A percentile compares a stretch with the other conserved stretches of the same genome.
Conservation (phyloP, 2,888 invertebrate species). For the Heteropelma amictum region DNA sequence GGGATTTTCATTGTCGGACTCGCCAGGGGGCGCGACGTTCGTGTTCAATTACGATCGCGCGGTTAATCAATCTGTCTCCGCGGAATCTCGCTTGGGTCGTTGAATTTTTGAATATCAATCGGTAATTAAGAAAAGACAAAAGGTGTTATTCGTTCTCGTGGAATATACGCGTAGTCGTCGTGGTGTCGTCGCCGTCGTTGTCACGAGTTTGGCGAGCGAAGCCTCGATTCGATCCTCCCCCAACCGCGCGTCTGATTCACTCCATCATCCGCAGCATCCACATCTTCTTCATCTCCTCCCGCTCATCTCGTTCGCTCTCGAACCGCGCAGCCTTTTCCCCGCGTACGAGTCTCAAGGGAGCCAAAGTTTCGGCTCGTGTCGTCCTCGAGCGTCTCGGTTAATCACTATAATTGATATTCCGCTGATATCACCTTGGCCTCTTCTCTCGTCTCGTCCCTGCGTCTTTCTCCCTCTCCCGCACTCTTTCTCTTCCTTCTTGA, state of each 20-base stretch:
- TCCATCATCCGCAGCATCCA: conserved; percentile 13
- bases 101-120: conserved; percentile 70
- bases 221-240: conserved; percentile 19
- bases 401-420: conserved; percentile 79
- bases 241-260: conserved; percentile 37
- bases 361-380: conserved; percentile 51
- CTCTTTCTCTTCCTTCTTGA: conserved; percentile 6
- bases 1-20: background rate
- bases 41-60: conserved; percentile 31
- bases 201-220: conserved; percentile 25
- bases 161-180: too few species aligned
- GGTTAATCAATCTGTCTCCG: conserved; percentile 24
- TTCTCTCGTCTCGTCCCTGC: conserved; percentile 52
- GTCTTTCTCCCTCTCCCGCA: background rate
- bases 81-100: background rate
- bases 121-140: conserved; percentile 73
- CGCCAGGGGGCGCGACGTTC: background rate
- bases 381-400: conserved; percentile 74
- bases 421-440: conserved; percentile 74
- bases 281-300: conserved; percentile 44
- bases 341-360: conserved; percentile 45
- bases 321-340: conserved; percentile 41
- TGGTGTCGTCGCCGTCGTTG: conserved; percentile 37
- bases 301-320: conserved; percentile 53
- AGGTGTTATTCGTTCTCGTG: conserved; percentile 68